Evolutionary conservation across 2,797 vertebrate species (phyloP).

Genomic region (Limnodromus scolopaceus): DNA sequence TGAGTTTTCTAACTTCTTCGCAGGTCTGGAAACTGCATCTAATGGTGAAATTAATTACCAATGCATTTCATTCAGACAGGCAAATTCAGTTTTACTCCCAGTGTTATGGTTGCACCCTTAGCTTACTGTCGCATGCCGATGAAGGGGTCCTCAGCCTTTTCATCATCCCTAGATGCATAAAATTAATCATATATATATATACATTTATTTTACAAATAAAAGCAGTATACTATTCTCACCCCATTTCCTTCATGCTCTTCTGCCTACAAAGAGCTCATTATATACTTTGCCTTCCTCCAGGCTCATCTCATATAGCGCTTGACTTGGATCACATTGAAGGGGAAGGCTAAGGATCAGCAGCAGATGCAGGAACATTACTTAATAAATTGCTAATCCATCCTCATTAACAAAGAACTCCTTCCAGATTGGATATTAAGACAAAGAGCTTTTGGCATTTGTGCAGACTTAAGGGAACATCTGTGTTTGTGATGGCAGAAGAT

Average conservation of each 20-base stretch:
- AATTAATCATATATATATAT: accelerated
- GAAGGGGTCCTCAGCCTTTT: background rate
- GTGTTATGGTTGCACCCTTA: accelerated
- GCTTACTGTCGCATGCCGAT: background rate
- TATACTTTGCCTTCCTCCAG: background rate
- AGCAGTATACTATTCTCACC: background rate
- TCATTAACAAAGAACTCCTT: constrained; percentile 27
- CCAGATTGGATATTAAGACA: constrained; percentile 22
- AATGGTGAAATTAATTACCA: background rate
- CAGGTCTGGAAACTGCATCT: background rate
- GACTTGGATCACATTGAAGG: background rate
- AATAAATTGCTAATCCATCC: constrained; percentile 32
- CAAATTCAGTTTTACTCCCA: background rate
- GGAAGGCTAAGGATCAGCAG: constrained; percentile 9
- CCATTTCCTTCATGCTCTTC: background rate
- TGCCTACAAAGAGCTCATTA: background rate
- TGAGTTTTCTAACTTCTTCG: background rate
- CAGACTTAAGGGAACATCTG: constrained; percentile 47
- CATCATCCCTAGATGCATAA: background rate
- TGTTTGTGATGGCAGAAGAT: constrained; percentile 40
- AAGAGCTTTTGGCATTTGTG: constrained; percentile 32
- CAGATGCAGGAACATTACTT: constrained; percentile 10
- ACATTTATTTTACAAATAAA: background rate
- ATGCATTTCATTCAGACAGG: background rate
- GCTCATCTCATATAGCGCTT: background rate